phyloP scores from a whole-genome alignment of 1,140 invertebrate genomes.

The Lysiphlebus fabarum region DNA sequence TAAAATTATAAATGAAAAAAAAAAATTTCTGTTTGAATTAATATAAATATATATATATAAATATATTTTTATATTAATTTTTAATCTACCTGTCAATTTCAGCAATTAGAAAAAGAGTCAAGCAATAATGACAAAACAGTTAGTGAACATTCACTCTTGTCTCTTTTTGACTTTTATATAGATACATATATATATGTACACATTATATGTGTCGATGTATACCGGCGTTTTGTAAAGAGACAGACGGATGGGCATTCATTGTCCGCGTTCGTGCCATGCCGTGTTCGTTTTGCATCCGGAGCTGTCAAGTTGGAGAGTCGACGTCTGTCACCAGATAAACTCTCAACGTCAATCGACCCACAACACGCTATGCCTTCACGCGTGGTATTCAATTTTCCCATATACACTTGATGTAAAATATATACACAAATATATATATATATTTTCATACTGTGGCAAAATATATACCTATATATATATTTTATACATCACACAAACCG shows the following conservation, averaged over 20 bases:
- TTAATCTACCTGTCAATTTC: constrained; percentile 12
- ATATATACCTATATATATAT: too few species aligned
- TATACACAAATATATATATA: too few species aligned
- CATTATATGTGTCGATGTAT: constrained; percentile 18
- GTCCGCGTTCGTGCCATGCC: constrained; percentile 26
- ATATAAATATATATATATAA: too few species aligned
- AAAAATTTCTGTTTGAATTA: too few species aligned
- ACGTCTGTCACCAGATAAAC: constrained; percentile 36
- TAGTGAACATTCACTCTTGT: constrained; percentile 15
- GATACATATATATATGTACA: background rate
- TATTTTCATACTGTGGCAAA: too few species aligned
- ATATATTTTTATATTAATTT: too few species aligned
- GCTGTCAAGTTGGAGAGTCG: constrained; percentile 27
- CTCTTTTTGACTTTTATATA: constrained; percentile 10
- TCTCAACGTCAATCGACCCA: constrained; percentile 32
- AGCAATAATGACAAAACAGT: background rate
- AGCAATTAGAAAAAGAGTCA: constrained; percentile 15
- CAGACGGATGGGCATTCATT: constrained; percentile 31
- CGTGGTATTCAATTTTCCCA: constrained; percentile 28
- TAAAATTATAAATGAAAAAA: too few species aligned
- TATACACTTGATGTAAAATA: background rate
- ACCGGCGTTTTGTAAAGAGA: constrained; percentile 30
- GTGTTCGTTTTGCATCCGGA: constrained; percentile 28
- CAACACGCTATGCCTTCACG: constrained; percentile 12
- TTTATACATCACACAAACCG: too few species aligned